These are phyloP conservation scores for Piezodorus guildinii DNA, from an alignment of 1,140 invertebrate genomes.

Conservation along the genomic window DNA sequence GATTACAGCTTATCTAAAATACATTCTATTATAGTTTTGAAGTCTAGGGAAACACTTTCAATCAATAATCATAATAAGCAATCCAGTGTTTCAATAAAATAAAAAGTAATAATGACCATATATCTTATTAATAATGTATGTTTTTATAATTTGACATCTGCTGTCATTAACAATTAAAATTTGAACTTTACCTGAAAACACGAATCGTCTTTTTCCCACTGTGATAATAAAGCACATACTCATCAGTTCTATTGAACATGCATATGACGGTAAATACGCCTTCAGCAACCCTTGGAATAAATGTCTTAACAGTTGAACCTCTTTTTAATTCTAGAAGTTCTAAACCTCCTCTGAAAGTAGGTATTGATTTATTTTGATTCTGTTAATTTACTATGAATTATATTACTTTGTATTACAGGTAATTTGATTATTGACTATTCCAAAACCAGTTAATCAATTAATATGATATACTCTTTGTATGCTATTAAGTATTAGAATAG, in stretches of 20 bases:
- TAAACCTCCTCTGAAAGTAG: conserved; percentile 63
- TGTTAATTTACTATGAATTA: neutral
- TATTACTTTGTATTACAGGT: neutral
- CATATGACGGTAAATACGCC: conserved; percentile 93
- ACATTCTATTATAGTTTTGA: no score
- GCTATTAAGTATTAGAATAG: no score
- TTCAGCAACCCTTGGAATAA: conserved; percentile 86
- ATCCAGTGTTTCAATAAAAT: no score
- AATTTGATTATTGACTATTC: no score
- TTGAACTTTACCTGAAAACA: conserved; percentile 58
- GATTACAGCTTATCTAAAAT: no score
- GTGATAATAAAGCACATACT: conserved; percentile 95
- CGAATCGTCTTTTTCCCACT: conserved; percentile 84
- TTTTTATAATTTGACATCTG: no score
- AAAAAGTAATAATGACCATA: no score
- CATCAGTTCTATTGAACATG: conserved; percentile 85
- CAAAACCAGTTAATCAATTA: no score
- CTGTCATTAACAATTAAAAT: neutral
- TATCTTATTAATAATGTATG: no score
- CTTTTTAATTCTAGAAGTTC: conserved; percentile 80
- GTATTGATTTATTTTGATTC: neutral
- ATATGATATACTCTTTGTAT: no score
- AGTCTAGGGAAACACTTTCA: no score
- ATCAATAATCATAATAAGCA: no score
- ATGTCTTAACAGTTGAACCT: conserved; percentile 66